phyloP scores from a whole-genome alignment of 2,888 invertebrate species.

The Adela reaumurella region DNA sequence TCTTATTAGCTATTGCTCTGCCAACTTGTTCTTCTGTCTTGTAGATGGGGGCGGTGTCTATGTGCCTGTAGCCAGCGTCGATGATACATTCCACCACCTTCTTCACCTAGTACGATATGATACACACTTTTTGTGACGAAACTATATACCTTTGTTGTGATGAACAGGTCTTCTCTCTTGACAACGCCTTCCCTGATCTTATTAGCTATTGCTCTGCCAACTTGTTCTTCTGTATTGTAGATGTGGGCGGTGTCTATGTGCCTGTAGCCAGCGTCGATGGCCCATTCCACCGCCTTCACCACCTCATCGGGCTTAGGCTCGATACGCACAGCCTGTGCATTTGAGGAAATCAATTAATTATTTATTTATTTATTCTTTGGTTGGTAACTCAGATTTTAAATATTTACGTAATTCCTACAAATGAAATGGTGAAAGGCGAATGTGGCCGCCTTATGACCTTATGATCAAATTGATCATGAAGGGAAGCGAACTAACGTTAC shows the following conservation, averaged over 20 bases:
- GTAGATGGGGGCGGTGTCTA: constrained; percentile 63
- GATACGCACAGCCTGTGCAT: no score
- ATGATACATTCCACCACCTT: constrained; percentile 54
- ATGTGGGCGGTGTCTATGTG: constrained; percentile 62
- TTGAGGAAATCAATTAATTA: no score
- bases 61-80: constrained; percentile 60
- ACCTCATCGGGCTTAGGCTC: no score
- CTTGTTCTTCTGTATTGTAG: constrained; percentile 53
- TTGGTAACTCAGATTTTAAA: no score
- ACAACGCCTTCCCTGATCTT: constrained; percentile 39
- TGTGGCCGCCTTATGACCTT: no score
- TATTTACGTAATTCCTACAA: no score
- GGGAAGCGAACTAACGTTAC: no score
- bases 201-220: constrained; percentile 44
- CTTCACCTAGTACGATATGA: constrained; percentile 34
- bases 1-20: constrained; percentile 37
- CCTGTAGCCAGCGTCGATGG: constrained; percentile 61
- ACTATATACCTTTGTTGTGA: constrained; percentile 55
- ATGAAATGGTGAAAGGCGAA: no score
- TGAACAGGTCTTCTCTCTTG: constrained; percentile 49
- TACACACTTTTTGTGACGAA: no score
- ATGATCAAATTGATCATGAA: no score
- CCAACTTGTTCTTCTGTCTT: constrained; percentile 54
- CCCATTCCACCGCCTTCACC: constrained; percentile 44
- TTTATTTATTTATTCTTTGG: no score